Percentiles rank a stretch among this genome's conserved stretches.
Evolutionary conservation across 2,797 vertebrate species (phyloP).

Genomic region (Tauraco hartlaubi): DNA sequence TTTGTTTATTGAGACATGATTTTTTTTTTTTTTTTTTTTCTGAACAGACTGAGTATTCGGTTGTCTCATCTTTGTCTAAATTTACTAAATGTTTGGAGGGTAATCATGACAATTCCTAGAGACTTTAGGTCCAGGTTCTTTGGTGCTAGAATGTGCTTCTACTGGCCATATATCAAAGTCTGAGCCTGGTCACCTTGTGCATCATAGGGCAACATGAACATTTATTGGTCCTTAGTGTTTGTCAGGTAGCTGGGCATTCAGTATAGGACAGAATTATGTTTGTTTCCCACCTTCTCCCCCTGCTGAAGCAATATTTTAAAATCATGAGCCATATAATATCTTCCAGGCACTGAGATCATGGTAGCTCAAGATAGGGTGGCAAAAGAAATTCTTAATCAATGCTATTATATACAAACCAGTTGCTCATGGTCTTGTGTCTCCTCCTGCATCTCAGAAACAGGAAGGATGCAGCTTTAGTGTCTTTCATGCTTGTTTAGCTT

Average conservation of each 20-base stretch:
- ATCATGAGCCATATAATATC: constrained; percentile 3
- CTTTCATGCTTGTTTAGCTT: neutral
- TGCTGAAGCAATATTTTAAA: neutral
- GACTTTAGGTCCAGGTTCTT: neutral
- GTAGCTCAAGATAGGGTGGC: neutral
- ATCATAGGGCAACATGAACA: constrained; percentile 4
- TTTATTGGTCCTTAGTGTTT: constrained; percentile 29
- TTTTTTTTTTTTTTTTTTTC: neutral
- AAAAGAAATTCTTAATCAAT: neutral
- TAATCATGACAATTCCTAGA: neutral
- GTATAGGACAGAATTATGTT: constrained; percentile 15
- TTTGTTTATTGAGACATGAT: neutral
- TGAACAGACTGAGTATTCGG: neutral
- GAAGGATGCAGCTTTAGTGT: neutral
- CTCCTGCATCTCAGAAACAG: neutral
- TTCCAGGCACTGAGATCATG: constrained; percentile 14
- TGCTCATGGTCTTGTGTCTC: neutral
- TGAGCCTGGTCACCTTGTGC: neutral
- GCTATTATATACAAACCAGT: neutral
- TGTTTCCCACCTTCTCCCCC: neutral
- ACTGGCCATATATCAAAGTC: neutral
- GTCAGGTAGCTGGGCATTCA: constrained; percentile 31
- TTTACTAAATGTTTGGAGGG: neutral
- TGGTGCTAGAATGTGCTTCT: neutral
- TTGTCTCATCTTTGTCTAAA: neutral